These are phyloP conservation scores for Linnaemya vulpina DNA, from an alignment of 2,888 invertebrate genomes.

Conservation along the genomic window DNA sequence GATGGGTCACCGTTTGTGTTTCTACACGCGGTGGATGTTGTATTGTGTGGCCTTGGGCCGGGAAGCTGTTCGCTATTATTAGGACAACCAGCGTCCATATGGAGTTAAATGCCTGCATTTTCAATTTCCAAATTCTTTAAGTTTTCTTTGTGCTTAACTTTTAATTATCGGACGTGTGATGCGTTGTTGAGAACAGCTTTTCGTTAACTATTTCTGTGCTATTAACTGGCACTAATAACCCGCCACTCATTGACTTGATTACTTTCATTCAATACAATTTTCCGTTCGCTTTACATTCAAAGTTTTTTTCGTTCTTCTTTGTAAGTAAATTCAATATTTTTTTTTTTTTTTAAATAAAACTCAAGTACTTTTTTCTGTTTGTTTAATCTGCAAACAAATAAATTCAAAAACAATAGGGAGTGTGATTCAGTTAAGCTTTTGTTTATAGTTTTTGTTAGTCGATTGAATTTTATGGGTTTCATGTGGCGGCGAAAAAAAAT, in stretches of 20 bases:
- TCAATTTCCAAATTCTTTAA: constrained; percentile 13
- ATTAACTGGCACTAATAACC: not conserved
- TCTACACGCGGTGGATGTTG: constrained; percentile 74
- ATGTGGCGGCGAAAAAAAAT: not conserved
- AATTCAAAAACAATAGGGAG: not conserved
- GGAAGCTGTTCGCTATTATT: not conserved
- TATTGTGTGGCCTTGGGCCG: constrained; percentile 61
- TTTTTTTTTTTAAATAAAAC: not conserved
- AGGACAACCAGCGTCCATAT: constrained; percentile 21
- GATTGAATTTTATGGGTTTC: not conserved
- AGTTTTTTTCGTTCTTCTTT: not conserved
- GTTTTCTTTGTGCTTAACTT: not conserved
- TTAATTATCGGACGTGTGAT: not conserved
- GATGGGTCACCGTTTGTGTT: constrained; percentile 25
- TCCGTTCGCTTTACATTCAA: not conserved
- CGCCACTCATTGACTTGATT: not conserved
- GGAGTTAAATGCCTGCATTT: constrained; percentile 20
- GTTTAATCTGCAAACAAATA: constrained; percentile 43
- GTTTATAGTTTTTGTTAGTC: not conserved
- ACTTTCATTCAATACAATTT: constrained; percentile 2
- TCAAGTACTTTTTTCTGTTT: constrained; percentile 12
- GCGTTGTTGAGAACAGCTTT: constrained; percentile 7
- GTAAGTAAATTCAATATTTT: not conserved
- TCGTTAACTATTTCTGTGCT: constrained; percentile 40
- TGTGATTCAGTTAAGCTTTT: not conserved